Evolutionary conservation across 2,888 invertebrate species (phyloP), one percentile per base, ranked within the genome.

Genomic region (Dynastes grantii): DNA sequence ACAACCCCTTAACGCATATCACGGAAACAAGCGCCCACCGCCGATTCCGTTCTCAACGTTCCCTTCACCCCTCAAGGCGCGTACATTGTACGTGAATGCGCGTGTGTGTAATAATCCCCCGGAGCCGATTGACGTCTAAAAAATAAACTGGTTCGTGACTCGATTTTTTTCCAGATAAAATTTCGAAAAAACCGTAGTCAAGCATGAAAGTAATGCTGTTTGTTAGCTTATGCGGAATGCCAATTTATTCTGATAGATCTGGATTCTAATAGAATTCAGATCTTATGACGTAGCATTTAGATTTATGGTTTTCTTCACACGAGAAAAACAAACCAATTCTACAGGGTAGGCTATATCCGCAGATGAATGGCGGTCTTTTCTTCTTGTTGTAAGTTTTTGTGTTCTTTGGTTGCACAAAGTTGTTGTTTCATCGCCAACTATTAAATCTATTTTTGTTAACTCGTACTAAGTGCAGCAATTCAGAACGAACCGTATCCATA

Each of bases 101-200:
- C 45, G 45, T 11, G 67, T 49, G 53, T 68, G 16, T 51, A 13
- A 51, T 51, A 68, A 68, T 51, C 29, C 68, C 51, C 29, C 13
- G n/a, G 13, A 68, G 13, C 61, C 58, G 45, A 61, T 75, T 75
- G 73, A 75, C 45, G 61, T 45, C 45, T 16, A 61, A 55, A 61
- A 75, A 75, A 75, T 75, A 75, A 75, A 61, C 22, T 61, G 55
- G 45, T 75, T 40, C 61, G 68, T 68, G 68, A 51, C 61, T 22
- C 58, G 73, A 45, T 61, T 63, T 61, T 40, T 73, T 68, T 51
- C 37, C 65, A 13, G 68, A 68, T 68, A 27, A 51, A 51, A 51
- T 68, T 68, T 51, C 13, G 68, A 51, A 63, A 63, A 63, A 3
- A n/a, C 11, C 63, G 32, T 3, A 32, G 22, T 63, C 1, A 29